Conservation (phyloP, 2,797 vertebrate genomes). For the Lycodopsis pacificus region DNA sequence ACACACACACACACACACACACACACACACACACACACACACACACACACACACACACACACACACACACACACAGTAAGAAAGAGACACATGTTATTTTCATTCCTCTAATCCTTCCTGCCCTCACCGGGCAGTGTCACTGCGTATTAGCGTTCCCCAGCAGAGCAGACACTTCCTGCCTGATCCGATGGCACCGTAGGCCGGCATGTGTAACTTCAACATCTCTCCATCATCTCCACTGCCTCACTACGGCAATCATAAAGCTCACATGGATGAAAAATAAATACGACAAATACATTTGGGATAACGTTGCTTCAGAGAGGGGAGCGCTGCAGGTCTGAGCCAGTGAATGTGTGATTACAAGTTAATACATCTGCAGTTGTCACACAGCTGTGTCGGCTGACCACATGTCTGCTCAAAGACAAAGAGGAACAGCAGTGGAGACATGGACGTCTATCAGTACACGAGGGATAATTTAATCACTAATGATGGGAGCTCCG, state of each 20-base stretch:
- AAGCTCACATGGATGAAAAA: not conserved
- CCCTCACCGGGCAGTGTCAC: slow-evolving; percentile 69
- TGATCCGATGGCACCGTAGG: slow-evolving; percentile 38
- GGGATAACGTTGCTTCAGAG: not conserved
- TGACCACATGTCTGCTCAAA: slow-evolving; percentile 17
- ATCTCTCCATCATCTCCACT: slow-evolving; percentile 2
- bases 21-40: not conserved
- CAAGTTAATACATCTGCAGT: not conserved
- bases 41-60: not conserved
- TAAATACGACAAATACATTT: not conserved
- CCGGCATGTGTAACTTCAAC: slow-evolving; percentile 31
- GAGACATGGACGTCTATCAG: not conserved
- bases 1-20: slow-evolving; percentile 1
- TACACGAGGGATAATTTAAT: slow-evolving; percentile 7
- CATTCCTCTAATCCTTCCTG: slow-evolving; percentile 78
- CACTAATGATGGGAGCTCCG: slow-evolving; percentile 28
- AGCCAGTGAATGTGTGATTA: slow-evolving; percentile 6
- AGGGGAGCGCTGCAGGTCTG: not conserved
- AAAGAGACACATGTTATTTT: slow-evolving; percentile 73
- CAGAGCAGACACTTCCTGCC: slow-evolving; percentile 63
- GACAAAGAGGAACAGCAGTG: slow-evolving; percentile 8
- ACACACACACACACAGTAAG: slow-evolving; percentile 5
- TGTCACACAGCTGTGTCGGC: slow-evolving; percentile 2
- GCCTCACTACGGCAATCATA: not conserved
- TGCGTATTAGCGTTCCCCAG: slow-evolving; percentile 68